Conservation (phyloP, 2,888 invertebrate species). For the Andrena praecox region DNA sequence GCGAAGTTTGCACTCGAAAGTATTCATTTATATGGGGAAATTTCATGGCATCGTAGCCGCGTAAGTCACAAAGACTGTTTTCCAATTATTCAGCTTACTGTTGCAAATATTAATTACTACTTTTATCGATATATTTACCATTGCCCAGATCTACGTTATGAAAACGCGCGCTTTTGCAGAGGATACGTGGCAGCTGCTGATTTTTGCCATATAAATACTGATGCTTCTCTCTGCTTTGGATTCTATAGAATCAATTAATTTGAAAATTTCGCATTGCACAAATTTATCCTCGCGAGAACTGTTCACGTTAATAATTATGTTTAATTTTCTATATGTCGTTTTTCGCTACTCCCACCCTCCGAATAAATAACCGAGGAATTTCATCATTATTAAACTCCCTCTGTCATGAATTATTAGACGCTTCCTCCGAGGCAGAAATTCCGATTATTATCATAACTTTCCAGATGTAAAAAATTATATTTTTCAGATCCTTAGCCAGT, state of each 20-base stretch:
- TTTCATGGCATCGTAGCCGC: not conserved
- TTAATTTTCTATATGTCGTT: not conserved
- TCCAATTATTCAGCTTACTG: not conserved
- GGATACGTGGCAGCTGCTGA: not conserved
- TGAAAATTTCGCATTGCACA: not conserved
- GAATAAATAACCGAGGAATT: not conserved
- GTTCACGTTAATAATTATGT: not conserved
- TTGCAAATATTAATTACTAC: not conserved
- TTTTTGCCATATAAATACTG: not conserved
- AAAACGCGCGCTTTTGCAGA: not conserved
- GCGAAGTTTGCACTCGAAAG: not conserved
- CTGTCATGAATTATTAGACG: not conserved
- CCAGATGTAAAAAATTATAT: too few relatives aligned
- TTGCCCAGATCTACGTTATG: not conserved
- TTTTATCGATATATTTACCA: not conserved
- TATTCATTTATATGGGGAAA: not conserved
- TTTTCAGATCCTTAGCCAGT: too few relatives aligned
- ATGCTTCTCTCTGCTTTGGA: not conserved
- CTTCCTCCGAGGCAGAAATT: not conserved
- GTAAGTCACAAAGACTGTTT: not conserved
- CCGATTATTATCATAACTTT: too few relatives aligned
- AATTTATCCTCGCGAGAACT: not conserved
- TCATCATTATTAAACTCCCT: not conserved
- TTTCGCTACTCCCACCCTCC: not conserved
- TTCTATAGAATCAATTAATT: not conserved